A percentile compares a stretch with the other conserved stretches of the same genome.
Conservation (phyloP, 2,888 invertebrate species). For the Odontocerum albicorne region DNA sequence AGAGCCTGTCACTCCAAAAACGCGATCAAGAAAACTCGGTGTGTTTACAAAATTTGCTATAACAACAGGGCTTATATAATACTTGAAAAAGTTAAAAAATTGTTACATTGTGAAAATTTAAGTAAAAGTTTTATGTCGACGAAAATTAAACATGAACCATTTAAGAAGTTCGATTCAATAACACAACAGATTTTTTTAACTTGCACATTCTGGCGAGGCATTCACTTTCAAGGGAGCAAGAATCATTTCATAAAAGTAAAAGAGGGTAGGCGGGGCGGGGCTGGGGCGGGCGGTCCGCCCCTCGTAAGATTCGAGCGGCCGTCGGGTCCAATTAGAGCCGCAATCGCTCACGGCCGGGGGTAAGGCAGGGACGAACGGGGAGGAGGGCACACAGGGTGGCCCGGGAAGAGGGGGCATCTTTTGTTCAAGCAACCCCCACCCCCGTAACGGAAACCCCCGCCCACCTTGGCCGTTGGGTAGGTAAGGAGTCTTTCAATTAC, state of each 20-base stretch:
- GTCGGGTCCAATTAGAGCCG: slow-evolving; percentile 61
- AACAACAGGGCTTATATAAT: too few species aligned
- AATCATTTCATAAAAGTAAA: slow-evolving; percentile 19
- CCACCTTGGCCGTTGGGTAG: slow-evolving; percentile 39
- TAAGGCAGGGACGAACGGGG: slow-evolving; percentile 23
- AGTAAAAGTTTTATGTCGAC: too few species aligned
- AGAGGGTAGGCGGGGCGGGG: slow-evolving; percentile 35
- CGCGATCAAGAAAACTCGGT: too few species aligned
- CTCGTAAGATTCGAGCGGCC: slow-evolving; percentile 60
- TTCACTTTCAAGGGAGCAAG: slow-evolving; percentile 1
- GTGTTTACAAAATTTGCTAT: too few species aligned
- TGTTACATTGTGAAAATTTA: too few species aligned
- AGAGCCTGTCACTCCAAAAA: too few species aligned
- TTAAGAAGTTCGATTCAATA: too few species aligned
- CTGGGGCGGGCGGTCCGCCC: slow-evolving; percentile 52
- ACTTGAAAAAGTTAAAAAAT: too few species aligned
- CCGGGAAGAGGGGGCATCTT: slow-evolving; percentile 50
- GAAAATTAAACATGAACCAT: too few species aligned
- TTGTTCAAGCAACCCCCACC: slow-evolving; percentile 37
- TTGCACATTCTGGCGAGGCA: not conserved
- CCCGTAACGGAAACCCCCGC: slow-evolving; percentile 31
- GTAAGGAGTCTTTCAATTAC: slow-evolving; percentile 41
- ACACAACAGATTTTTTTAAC: not conserved
- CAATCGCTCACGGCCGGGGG: slow-evolving; percentile 59
- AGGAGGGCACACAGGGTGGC: slow-evolving; percentile 45